phyloP scores from a whole-genome alignment of 64 coral and sea anemone genomes.

The Trachythela sp. region DNA sequence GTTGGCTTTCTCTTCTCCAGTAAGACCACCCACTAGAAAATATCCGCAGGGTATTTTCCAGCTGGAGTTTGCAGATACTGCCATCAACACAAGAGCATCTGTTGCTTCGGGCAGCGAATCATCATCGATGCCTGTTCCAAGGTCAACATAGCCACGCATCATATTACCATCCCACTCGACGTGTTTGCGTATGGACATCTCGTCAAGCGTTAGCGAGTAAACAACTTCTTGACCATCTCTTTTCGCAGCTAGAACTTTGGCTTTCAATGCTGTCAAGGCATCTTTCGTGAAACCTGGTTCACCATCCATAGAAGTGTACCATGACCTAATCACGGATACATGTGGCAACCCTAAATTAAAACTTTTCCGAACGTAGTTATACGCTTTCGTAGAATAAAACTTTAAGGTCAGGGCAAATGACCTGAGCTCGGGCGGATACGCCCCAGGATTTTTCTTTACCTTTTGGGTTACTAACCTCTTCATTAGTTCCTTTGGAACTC shows the following conservation, averaged over 20 bases:
- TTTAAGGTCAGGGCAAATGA: background rate
- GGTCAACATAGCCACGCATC: background rate
- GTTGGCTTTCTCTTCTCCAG: too few species aligned
- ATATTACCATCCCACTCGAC: background rate
- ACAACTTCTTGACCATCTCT: background rate
- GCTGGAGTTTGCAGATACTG: too few species aligned
- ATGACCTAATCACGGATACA: too few species aligned
- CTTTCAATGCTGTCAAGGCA: background rate
- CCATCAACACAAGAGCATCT: background rate
- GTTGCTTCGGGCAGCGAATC: background rate
- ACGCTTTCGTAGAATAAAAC: background rate
- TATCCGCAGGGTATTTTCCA: too few species aligned
- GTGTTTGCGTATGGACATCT: background rate
- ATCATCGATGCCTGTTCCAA: background rate
- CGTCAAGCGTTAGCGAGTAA: background rate
- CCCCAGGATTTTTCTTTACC: background rate
- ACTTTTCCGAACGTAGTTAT: background rate
- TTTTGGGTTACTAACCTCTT: background rate
- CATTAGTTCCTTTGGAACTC: constrained; percentile 4
- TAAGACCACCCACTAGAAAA: too few species aligned
- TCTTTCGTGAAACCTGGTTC: constrained; percentile 1
- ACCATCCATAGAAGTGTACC: background rate
- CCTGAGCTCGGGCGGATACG: background rate
- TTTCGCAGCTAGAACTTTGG: background rate
- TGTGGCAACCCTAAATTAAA: background rate